Evolutionary conservation across 2,113 vertebrate genomes (phyloP), one percentile per base, ranked within the genome.

Genomic region (Hyperopisus bebe): DNA sequence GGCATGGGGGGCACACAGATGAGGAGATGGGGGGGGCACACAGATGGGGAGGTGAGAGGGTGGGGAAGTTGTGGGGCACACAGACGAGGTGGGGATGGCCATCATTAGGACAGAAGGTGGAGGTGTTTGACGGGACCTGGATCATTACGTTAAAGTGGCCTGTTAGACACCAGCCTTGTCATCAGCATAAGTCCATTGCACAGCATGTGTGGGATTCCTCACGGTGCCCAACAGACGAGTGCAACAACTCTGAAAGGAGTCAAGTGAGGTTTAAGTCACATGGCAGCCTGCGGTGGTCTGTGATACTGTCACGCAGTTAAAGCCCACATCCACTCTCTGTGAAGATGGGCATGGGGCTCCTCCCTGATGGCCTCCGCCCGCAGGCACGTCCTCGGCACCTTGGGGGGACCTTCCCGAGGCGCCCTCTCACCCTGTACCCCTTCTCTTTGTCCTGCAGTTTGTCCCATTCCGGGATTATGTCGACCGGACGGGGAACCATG

Each of bases 381-480:
- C 7, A 24, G 6, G 21, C 55, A 62, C 24, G 6, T 62, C 24
- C 21, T 9, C 8, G 13, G 24, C 46, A 2, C 42, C 35, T 83
- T 83, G 42, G 17, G 44, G 85, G n/a, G 27, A 5, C 48, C n/a
- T 51, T n/a, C 50, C 85, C 55, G 17, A 87, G 31, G 58, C n/a
- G n/a, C 19, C 80, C 10, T 9, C 53, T 85, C 1, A 39, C 66
- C 89, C 19, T 88, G 15, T 70, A 88, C 42, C 62, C 42, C 58
- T 90, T 3, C 51, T 50, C 17, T n/a, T 90, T 91, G 66, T 91
- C 55, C 91, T 90, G 77, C 89, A 99, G 98, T 99, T 99, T 80
- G 98, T 99, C 90, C 98, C 98, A 0, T 99, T 99, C 94, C 95
- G 98, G 46, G 98, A 99, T 93, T 99, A 99, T 90, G 96, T 99